Percentiles rank a stretch among this genome's conserved stretches.
Conservation (phyloP, 2,888 invertebrate species). For the Eristalinus aeneus region DNA sequence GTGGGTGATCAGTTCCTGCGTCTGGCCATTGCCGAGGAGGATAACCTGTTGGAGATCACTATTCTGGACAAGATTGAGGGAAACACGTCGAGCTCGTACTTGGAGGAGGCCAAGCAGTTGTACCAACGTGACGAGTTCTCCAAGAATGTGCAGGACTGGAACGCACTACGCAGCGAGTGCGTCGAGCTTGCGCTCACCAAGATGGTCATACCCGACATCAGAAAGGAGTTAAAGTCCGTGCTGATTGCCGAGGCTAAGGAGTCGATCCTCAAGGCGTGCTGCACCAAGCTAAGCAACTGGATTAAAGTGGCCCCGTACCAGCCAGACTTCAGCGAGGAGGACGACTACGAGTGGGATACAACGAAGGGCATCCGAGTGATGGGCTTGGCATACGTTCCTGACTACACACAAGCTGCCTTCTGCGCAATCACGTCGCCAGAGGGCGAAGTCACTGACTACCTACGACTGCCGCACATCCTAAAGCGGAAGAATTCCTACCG, state of each 20-base stretch:
- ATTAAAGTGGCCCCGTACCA: conserved; percentile 90
- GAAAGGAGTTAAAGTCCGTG: conserved; percentile 90
- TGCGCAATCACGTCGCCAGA: conserved; percentile 93
- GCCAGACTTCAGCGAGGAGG: conserved; percentile 86
- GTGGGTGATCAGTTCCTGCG: conserved; percentile 95
- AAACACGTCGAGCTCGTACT: conserved; percentile 88
- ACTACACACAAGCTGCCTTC: conserved; percentile 92
- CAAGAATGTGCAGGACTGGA: conserved; percentile 97
- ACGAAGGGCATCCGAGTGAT: conserved; percentile 89
- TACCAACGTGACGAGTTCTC: conserved; percentile 93
- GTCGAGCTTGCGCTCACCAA: conserved; percentile 93
- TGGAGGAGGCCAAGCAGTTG: conserved; percentile 92
- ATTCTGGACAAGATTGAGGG: conserved; percentile 90
- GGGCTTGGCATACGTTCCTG: conserved; percentile 93
- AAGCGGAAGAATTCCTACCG: conserved; percentile 89
- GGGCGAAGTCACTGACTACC: conserved; percentile 95
- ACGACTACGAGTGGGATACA: conserved; percentile 95
- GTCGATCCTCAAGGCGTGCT: conserved; percentile 90
- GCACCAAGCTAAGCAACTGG: conserved; percentile 94
- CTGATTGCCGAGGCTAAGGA: conserved; percentile 94
- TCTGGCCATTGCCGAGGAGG: conserved; percentile 89
- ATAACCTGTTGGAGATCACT: conserved; percentile 88
- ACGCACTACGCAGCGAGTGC: conserved; percentile 91
- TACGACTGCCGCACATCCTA: conserved; percentile 92
- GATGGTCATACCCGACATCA: conserved; percentile 93